Conservation (phyloP, 2,888 invertebrate species). For the Plusia festucae region DNA sequence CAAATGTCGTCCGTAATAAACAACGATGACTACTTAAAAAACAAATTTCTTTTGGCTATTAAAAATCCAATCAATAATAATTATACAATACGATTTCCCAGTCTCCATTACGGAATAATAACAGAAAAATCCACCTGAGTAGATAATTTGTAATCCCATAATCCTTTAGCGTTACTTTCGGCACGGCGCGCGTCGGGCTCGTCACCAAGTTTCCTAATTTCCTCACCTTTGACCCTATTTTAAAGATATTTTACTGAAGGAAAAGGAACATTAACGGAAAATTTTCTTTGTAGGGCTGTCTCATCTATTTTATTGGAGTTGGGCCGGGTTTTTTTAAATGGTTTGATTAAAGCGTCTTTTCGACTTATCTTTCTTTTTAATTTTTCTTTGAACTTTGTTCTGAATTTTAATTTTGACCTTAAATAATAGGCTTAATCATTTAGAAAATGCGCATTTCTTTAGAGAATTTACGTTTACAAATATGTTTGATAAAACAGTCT, state of each 20-base stretch:
- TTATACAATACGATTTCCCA: not conserved
- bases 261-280: conserved; percentile 17
- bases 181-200: conserved; percentile 13
- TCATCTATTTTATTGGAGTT: conserved; percentile 5
- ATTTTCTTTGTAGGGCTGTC: conserved; percentile 31
- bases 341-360: conserved; percentile 7
- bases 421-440: not conserved
- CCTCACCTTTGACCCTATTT: conserved; percentile 34
- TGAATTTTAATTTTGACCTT: not conserved
- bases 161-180: conserved; percentile 26
- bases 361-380: conserved; percentile 7
- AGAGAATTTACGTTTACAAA: not conserved
- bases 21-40: too few relatives aligned
- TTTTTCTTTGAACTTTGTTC: not conserved
- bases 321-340: not conserved
- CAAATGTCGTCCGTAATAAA: too few relatives aligned
- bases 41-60: too few relatives aligned
- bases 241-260: conserved; percentile 22
- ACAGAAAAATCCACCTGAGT: conserved; percentile 10
- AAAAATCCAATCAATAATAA: too few relatives aligned
- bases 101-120: conserved; percentile 5
- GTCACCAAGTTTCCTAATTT: conserved; percentile 36
- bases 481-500: too few relatives aligned
- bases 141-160: conserved; percentile 23
- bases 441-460: not conserved